Base-by-base conservation (phyloP, 1,140 invertebrate genomes). In the Cotesia vestalis region DNA sequence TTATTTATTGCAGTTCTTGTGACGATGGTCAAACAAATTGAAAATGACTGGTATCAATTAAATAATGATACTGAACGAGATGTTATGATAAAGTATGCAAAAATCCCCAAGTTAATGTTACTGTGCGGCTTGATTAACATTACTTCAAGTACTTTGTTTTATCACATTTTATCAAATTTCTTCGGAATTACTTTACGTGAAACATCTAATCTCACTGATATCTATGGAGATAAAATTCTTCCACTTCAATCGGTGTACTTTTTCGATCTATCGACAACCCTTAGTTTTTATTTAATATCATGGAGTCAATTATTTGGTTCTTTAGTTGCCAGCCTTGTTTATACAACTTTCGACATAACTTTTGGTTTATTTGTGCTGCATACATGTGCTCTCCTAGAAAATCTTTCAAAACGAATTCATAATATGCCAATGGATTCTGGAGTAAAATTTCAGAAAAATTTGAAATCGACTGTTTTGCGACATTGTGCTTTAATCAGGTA, bases 281-380 rank as follows among this genome's bases (percentile, higher is more conserved):
- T 36, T 17, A 3, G 46, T 17, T 72, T 67, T 14, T 12, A 61
- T 27, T 46, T 72, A 4, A 72, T 55, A 14, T 51, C 17, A 12
- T 11, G 55, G 4, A 59, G 51, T 17, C 63, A 72, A 60, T 9
- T 36, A 3, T 12, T 72, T 11, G 57, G 20, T 8, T 59, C 52
- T 27, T 46, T 51, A 3, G 11, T 59, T 11, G 35, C 71, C 11
- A 14, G 51, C 5, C n/a, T 59, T 12, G 35, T 17, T 59, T 67
- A 72, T 36, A 66, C 63, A 11, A 57, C 51, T 35, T 12, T 67
- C 14, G 71, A 66, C 14, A 27, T 52, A 2, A 17, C 67, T 12
- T 72, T 72, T 55, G 64, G 62, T 1, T 20, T 59, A 40, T 12
- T 72, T 12, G 63, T 66, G 34, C 36, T 72, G 34, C 71, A 72